Percentiles rank a stretch among this genome's conserved stretches.
Conservation (phyloP, 2,888 invertebrate species). For the Eledona agricola region DNA sequence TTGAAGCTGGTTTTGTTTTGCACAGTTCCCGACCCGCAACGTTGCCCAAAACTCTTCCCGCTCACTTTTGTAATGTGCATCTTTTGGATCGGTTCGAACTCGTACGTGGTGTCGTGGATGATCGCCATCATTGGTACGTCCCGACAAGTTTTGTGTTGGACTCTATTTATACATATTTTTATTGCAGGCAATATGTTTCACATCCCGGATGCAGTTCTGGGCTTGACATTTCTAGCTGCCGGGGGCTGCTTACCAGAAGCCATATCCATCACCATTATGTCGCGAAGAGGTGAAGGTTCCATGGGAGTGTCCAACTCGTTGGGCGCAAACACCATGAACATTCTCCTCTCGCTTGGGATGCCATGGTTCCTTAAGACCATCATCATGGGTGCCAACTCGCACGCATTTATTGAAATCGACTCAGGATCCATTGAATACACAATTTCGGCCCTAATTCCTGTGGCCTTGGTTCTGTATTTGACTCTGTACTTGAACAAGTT, state of each 20-base stretch:
- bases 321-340: conserved; percentile 87
- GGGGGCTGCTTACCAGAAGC: conserved; percentile 90
- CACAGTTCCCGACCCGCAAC: conserved; percentile 77
- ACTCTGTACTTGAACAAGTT: conserved; percentile 76
- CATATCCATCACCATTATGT: conserved; percentile 84
- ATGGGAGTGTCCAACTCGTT: conserved; percentile 89
- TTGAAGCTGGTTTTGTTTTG: conserved; percentile 71
- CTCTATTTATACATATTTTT: conserved; percentile 19
- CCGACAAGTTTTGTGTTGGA: too few species aligned
- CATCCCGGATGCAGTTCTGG: conserved; percentile 90
- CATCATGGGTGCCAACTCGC: conserved; percentile 61
- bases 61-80: conserved; percentile 87
- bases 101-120: conserved; percentile 93
- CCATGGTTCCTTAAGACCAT: conserved; percentile 86
- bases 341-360: conserved; percentile 81
- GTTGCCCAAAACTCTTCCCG: conserved; percentile 72
- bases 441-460: conserved; percentile 78
- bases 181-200: conserved; percentile 73
- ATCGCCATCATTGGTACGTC: conserved; percentile 85
- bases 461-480: conserved; percentile 75
- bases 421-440: conserved; percentile 86
- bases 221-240: conserved; percentile 88
- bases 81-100: conserved; percentile 83
- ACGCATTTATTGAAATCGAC: conserved; percentile 71
- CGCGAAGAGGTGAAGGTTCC: conserved; percentile 84